Conservation (phyloP, 2,113 vertebrate species). For the Thermophis baileyi region DNA sequence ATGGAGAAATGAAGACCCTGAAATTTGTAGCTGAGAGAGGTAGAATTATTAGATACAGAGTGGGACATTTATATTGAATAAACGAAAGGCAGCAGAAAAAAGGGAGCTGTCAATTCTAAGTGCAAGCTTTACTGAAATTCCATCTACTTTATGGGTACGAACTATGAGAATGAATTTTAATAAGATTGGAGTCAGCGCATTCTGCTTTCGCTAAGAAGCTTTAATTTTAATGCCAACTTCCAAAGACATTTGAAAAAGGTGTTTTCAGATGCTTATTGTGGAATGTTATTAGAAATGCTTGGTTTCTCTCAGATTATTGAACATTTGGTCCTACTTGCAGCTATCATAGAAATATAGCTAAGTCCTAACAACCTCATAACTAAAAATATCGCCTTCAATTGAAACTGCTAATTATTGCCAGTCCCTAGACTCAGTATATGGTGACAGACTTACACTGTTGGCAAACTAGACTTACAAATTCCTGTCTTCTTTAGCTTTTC, state of each 20-base stretch:
- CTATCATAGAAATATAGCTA: background rate
- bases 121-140: background rate
- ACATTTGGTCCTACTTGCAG: background rate
- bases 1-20: conserved; percentile 16
- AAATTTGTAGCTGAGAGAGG: background rate
- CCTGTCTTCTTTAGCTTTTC: background rate
- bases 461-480: background rate
- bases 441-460: background rate
- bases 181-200: background rate
- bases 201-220: background rate
- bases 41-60: background rate
- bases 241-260: background rate
- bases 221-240: background rate
- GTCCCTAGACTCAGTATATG: background rate
- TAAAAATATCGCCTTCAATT: background rate
- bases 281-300: background rate
- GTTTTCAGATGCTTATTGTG: background rate
- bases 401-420: background rate
- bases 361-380: background rate
- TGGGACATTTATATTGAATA: background rate
- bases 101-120: background rate
- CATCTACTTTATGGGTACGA: background rate
- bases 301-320: background rate
- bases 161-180: background rate
- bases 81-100: background rate